Evolutionary conservation across 2,797 vertebrate genomes (phyloP).

Genomic region (Danionella dracula): DNA sequence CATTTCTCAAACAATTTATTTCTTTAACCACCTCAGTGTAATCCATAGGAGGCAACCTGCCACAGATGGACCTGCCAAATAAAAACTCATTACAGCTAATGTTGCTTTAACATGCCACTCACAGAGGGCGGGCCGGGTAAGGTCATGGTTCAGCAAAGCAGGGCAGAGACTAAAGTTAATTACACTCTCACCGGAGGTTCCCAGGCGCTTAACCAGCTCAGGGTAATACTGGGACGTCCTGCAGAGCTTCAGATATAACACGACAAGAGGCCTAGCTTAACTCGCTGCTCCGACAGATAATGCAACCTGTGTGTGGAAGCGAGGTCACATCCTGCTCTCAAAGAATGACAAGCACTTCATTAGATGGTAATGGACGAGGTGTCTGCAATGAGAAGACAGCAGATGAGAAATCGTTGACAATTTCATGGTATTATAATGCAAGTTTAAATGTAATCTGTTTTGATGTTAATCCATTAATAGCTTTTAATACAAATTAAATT

Average conservation of each 20-base stretch:
- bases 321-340: neutral
- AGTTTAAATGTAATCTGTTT: too few relatives aligned
- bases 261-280: conserved; percentile 45
- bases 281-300: conserved; percentile 41
- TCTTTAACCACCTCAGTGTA: neutral
- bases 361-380: neutral
- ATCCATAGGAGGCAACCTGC: conserved; percentile 21
- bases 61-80: conserved; percentile 58
- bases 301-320: neutral
- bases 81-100: conserved; percentile 71
- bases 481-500: too few relatives aligned
- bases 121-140: conserved; percentile 65
- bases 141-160: conserved; percentile 58
- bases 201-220: conserved; percentile 50
- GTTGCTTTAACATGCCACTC: conserved; percentile 75
- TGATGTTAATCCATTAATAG: neutral
- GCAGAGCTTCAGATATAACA: conserved; percentile 54
- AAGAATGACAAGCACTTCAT: neutral
- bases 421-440: too few relatives aligned
- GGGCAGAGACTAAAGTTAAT: conserved; percentile 67
- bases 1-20: neutral
- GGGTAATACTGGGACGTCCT: conserved; percentile 41
- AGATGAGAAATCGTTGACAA: neutral
- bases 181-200: conserved; percentile 58
- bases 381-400: neutral